phyloP scores from a whole-genome alignment of 2,113 vertebrate genomes.

The Prolemur simus region DNA sequence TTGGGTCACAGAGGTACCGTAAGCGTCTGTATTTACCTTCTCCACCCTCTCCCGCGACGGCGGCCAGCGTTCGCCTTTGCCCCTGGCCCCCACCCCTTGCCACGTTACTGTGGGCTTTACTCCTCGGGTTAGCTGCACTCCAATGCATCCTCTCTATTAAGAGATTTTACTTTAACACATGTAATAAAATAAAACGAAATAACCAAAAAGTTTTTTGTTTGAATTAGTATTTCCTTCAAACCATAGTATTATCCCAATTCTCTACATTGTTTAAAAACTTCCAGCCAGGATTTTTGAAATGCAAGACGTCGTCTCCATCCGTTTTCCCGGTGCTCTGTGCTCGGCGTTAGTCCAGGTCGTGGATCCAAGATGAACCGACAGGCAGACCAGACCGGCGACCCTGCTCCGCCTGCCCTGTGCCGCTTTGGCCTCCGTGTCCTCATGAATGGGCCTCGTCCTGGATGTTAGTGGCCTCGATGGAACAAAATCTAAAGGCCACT shows the following conservation, averaged over 20 bases:
- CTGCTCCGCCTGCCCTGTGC: too few species aligned
- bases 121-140: not conserved
- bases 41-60: not conserved
- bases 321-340: not conserved
- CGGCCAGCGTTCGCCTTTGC: not conserved
- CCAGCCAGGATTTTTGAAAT: not conserved
- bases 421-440: too few species aligned
- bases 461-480: too few species aligned
- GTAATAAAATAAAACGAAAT: not conserved
- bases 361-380: not conserved
- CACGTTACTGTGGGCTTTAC: not conserved
- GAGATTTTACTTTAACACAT: not conserved
- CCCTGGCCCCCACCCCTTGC: not conserved
- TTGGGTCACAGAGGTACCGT: too few species aligned
- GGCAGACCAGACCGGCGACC: too few species aligned
- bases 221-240: not conserved
- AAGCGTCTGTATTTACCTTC: too few species aligned
- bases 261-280: not conserved
- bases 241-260: not conserved
- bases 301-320: not conserved
- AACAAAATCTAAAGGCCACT: too few species aligned
- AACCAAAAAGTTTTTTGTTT: not conserved
- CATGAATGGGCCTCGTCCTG: too few species aligned
- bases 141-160: not conserved
- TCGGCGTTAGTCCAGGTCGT: not conserved